Evolutionary conservation across 2,797 vertebrate species (phyloP).

Genomic region (Spinus pinus): DNA sequence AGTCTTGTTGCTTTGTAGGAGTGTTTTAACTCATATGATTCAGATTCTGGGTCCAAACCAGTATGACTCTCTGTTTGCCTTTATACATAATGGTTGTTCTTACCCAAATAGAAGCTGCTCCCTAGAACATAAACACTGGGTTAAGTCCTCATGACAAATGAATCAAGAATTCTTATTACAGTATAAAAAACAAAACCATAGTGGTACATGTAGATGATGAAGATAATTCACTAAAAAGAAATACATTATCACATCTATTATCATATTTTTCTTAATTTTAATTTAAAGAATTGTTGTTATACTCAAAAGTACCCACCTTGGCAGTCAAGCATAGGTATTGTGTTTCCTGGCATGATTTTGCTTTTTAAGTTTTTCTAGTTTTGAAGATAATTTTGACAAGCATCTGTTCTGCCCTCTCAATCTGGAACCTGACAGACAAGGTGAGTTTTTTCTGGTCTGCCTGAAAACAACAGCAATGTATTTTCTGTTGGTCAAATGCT

Average conservation of each 20-base stretch:
- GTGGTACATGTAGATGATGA: neutral
- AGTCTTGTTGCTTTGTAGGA: neutral
- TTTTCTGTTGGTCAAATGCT: neutral
- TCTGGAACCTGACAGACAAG: neutral
- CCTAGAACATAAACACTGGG: neutral
- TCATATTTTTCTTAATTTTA: neutral
- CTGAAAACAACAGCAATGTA: neutral
- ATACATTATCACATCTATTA: neutral
- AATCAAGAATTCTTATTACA: neutral
- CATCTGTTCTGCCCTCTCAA: fast-evolving
- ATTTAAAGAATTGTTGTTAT: neutral
- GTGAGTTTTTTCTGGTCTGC: neutral
- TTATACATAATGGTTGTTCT: neutral
- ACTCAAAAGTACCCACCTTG: neutral
- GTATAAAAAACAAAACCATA: neutral
- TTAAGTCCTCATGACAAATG: neutral
- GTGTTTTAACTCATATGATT: neutral
- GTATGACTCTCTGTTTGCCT: neutral
- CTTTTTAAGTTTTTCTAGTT: neutral
- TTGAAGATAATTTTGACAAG: neutral
- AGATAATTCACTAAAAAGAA: neutral
- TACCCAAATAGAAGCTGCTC: neutral
- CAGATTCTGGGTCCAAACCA: neutral
- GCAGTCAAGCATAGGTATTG: neutral
- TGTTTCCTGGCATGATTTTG: neutral